Percentiles rank a stretch among this genome's conserved stretches.
phyloP scores from a whole-genome alignment of 1,140 invertebrate species.

The Brachionus plicatilis region DNA sequence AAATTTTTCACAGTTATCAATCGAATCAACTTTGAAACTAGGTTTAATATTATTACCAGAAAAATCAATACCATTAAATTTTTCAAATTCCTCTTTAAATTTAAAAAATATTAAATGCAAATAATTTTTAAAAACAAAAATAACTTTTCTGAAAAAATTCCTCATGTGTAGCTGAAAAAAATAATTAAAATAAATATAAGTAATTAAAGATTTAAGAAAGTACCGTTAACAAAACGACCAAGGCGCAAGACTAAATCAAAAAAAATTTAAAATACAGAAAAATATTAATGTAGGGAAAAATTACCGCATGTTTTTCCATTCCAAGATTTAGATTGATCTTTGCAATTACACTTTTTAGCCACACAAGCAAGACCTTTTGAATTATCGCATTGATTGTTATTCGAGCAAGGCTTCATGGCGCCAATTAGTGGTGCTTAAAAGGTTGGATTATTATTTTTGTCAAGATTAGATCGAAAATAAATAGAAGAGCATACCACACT shows the following conservation, averaged over 20 bases:
- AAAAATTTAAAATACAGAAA: too few species aligned
- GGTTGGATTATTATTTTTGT: too few species aligned
- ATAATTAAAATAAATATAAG: too few species aligned
- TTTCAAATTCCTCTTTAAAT: too few species aligned
- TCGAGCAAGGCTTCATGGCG: not conserved
- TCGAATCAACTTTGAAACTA: not conserved
- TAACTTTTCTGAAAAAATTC: not conserved
- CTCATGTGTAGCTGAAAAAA: not conserved
- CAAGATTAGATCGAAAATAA: not conserved
- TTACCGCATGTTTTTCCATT: conserved; percentile 5
- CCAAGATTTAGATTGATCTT: not conserved
- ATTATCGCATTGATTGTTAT: not conserved
- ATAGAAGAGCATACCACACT: not conserved
- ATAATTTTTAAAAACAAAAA: not conserved
- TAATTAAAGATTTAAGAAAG: too few species aligned
- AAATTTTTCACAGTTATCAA: not conserved
- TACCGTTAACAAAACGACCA: not conserved
- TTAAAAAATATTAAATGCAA: not conserved
- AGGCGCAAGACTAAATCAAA: not conserved
- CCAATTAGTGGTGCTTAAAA: not conserved
- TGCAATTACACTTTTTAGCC: not conserved
- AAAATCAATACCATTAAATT: not conserved
- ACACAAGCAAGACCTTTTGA: not conserved
- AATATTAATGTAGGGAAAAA: too few species aligned
- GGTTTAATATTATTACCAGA: not conserved